These are phyloP conservation scores for Leucoraja erinaceus DNA, from an alignment of 2,113 vertebrate species.

Conservation along the genomic window DNA sequence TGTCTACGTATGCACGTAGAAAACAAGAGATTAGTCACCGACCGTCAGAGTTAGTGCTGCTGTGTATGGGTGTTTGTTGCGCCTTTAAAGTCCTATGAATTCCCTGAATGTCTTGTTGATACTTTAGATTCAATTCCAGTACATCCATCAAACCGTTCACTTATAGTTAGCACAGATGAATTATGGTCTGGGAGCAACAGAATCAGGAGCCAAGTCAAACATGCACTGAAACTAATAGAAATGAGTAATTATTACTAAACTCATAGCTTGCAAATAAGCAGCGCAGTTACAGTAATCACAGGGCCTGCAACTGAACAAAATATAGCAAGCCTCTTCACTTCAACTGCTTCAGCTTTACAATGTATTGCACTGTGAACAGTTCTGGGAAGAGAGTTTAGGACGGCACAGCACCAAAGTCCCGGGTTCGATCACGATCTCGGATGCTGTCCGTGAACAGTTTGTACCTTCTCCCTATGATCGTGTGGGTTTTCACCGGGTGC, in stretches of 20 bases:
- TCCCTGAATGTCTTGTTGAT: conserved; percentile 12
- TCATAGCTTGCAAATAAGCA: background rate
- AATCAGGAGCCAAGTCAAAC: background rate
- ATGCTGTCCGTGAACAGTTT: too few relatives aligned
- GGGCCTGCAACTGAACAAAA: background rate
- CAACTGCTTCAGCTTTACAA: too few relatives aligned
- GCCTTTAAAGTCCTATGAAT: background rate
- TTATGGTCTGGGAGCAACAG: background rate
- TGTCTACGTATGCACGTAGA: conserved; percentile 31
- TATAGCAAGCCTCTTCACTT: background rate
- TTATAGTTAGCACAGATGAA: background rate
- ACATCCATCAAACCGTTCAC: too few relatives aligned
- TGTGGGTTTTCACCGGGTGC: too few relatives aligned
- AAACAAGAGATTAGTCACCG: conserved; percentile 47
- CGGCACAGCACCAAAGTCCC: too few relatives aligned
- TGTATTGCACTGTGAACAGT: background rate
- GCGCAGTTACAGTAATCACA: background rate
- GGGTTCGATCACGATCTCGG: too few relatives aligned
- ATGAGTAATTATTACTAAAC: conserved; percentile 23
- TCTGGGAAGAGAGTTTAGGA: background rate
- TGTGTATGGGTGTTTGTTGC: background rate
- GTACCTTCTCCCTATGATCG: too few relatives aligned
- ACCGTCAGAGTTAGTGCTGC: background rate
- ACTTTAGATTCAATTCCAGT: conserved; percentile 14
- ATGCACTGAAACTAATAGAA: conserved; percentile 21